Evolutionary conservation across 2,113 vertebrate species (phyloP), one percentile per base, ranked within the genome.

Genomic region (Ictalurus furcatus): DNA sequence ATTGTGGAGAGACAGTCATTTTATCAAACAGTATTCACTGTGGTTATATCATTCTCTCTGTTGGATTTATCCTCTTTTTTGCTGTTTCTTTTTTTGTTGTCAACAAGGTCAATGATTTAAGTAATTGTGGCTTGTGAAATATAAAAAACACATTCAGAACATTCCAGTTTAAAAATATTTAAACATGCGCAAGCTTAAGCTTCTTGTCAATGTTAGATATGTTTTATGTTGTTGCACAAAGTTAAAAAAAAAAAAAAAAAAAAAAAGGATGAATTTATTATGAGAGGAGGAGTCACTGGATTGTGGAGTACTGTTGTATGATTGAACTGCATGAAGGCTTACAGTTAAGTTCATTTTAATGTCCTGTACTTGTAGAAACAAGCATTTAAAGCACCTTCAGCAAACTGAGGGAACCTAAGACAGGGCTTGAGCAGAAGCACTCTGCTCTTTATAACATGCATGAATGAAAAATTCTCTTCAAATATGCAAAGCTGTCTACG

Each of bases 21-120:
- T 82, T 65, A 73, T 54, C 61, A 89, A 89, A 87, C 80, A 89
- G 87, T 87, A 82, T 92, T 91, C 85, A 90, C 89, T 91, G 86
- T 87, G 87, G 80, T 92, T 85, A 61, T 79, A 61, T 71, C 40
- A 19, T 82, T 85, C 34, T 67, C 52, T 23, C 78, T 71, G 83
- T 86, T 63, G 81, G 59, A 79, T 83, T 84, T 84, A 21, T 81
- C 58, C 52, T 86, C 67, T 67, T 28, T 84, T 90, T 34, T 86
- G 85, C 59, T 84, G 59, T 83, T 21, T 79, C 25, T 90, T 89
- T 89, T 89, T 87, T 69, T 74, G 58, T 76, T 78, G 44, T 83
- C 65, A 86, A 56, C 71, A 85, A 63, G 85, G 69, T 74, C 65
- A 82, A 52, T 19, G 56, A 88, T 40, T 86, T 44, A 91, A 85